Base-by-base conservation (phyloP, 2,797 vertebrate genomes). In the Aulostomus chinensis region DNA sequence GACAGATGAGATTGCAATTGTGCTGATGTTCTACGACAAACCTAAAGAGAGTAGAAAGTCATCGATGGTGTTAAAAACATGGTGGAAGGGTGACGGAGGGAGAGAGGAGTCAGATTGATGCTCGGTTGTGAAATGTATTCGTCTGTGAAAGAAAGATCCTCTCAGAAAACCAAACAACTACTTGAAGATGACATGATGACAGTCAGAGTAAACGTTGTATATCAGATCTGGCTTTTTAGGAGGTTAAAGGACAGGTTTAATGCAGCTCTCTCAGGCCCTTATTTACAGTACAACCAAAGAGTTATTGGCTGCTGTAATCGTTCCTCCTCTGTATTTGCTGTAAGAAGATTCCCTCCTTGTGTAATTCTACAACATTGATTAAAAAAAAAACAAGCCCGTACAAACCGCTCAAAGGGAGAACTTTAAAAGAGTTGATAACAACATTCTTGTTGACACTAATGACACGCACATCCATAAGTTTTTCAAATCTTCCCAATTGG, bases 1-100 rank as follows among this genome's bases (percentile, higher is more conserved):
- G 77, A 70, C 57, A 21, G 41, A 56, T 46, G 26, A 39, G 38
- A 18, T 28, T 43, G 41, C 30, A 55, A 28, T 46, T 21, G 4
- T 34, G 24, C 30, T 29, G 24, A 22, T 34, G n/a, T 42, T 34
- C 57, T 36, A 41, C 2, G 6, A 15, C 58, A 9, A 13, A 9
- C 42, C 30, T 37, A 16, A 33, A 21, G 8, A 34, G 16, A 14
- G 16, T 39, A 15, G 11, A 47, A 26, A 12, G 47, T 41, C 8
- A 39, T 25, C 26, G 30, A 35, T 26, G 9, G n/a, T 48, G 32
- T 29, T 1, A 34, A 22, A 15, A 9, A 8, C 20, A 21, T 21
- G 20, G 3, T 6, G 20, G 20, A 21, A 6, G 6, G 20, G 20
- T 21, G 20, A 21, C 20, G 3, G 20, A 21, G 3, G 15, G 10